Evolutionary conservation across 2,888 invertebrate genomes (phyloP), one percentile per base, ranked within the genome.

Genomic region (Rhagophthalmus giganteus): DNA sequence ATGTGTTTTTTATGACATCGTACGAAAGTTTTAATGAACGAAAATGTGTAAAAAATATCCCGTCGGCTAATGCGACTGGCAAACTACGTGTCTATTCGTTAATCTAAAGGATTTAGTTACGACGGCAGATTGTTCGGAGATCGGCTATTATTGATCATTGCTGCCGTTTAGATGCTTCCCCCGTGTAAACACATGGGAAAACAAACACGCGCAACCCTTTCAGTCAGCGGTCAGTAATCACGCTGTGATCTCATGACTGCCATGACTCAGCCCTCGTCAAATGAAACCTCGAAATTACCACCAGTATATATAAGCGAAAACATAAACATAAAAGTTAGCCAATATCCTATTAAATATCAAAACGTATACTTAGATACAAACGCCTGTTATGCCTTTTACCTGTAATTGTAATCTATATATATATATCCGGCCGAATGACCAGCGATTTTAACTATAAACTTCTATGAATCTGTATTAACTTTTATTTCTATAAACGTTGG

Each of bases 131-230:
- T 54, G 55, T 53, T 46, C 42, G 37, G 47, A 56, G 54, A 61
- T 61, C 58, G 58, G 54, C 59, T 59, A 60, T 63, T 64, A 63
- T 63, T 64, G 65, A 64, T 65, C 64, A 65, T 65, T 58, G 55
- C 59, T 57, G 60, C 58, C 63, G 58, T 65, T 65, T 62, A 55
- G 58, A 56, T 53, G 48, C 41, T 47, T 35, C 41, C 55, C 45
- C 35, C 37, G 57, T 49, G 55, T 56, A 60, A 61, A 61, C 57
- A 60, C 59, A 61, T 62, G 60, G 62, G 62, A 63, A 64, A 63
- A 62, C 62, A 65, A 63, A 63, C 63, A 62, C 54, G 52, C 54
- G 50, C 57, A 62, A 63, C 63, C 63, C 63, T 62, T 63, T 62
- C 59, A n/a, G n/a, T n/a, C n/a, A 57, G 54, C 48, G 54, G 53